Conservation (phyloP, 2,888 invertebrate genomes). For the Baronia brevicornis region DNA sequence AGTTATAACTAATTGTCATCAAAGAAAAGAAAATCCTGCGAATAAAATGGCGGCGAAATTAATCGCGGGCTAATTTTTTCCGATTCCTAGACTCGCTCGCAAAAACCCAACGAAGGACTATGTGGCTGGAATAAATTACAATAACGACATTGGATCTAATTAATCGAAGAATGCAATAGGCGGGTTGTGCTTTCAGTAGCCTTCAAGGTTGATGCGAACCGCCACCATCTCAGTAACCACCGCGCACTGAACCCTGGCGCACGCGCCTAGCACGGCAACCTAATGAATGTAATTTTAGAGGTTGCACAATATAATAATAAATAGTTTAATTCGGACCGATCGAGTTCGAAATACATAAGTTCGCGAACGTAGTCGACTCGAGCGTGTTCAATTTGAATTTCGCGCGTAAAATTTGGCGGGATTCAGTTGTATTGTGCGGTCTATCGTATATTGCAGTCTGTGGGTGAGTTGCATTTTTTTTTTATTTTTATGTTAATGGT, state of each 20-base stretch:
- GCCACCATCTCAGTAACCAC: slow-evolving; percentile 42
- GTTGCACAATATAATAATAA: slow-evolving; percentile 38
- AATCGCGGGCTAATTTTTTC: slow-evolving; percentile 13
- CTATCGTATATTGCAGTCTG: slow-evolving; percentile 9
- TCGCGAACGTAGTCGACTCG: slow-evolving; percentile 28
- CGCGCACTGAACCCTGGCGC: slow-evolving; percentile 48
- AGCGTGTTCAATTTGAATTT: slow-evolving; percentile 30
- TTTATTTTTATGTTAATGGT: background rate
- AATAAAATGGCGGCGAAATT: too few relatives aligned
- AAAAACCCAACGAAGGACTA: slow-evolving; percentile 14
- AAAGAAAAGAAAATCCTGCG: too few relatives aligned
- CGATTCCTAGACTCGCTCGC: slow-evolving; percentile 10
- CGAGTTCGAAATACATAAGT: slow-evolving; percentile 39
- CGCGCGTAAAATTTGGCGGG: slow-evolving; percentile 44
- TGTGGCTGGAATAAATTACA: slow-evolving; percentile 22
- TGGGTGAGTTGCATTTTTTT: slow-evolving; percentile 12
- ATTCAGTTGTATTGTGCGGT: slow-evolving; percentile 28
- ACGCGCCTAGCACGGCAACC: slow-evolving; percentile 59
- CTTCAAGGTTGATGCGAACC: slow-evolving; percentile 53
- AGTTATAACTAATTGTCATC: too few relatives aligned
- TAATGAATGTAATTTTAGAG: slow-evolving; percentile 51
- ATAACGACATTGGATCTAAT: slow-evolving; percentile 21
- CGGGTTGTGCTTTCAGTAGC: slow-evolving; percentile 58
- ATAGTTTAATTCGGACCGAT: slow-evolving; percentile 21
- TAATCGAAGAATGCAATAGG: slow-evolving; percentile 37